Conservation (phyloP, 37 sponge, comb jelly and placozoan genomes). For the Sycon ciliatum region DNA sequence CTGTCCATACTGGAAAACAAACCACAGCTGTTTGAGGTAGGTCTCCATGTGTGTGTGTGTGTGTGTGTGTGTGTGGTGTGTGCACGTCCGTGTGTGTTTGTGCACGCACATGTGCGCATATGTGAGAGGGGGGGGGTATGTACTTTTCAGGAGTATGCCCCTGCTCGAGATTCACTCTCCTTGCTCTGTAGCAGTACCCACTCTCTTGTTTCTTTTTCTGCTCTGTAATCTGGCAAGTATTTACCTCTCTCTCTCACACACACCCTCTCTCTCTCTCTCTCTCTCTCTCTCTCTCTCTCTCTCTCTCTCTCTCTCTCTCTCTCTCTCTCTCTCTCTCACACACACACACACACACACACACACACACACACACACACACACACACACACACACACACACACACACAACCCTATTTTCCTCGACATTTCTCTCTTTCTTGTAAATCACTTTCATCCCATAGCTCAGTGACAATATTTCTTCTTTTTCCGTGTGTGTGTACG, state of each 20-base stretch:
- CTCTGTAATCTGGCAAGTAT: no score
- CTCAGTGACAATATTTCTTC: not conserved
- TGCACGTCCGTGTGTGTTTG: not conserved
- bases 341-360: not conserved
- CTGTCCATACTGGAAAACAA: conserved; percentile 57
- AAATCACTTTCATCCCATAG: not conserved
- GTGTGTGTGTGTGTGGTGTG: not conserved
- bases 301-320: conserved; percentile 2
- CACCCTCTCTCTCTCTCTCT: not conserved
- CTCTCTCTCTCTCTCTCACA: conserved; percentile 3
- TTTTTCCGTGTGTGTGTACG: not conserved
- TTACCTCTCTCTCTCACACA: not conserved
- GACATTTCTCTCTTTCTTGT: not conserved
- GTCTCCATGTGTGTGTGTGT: not conserved
- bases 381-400: conserved; percentile 20
- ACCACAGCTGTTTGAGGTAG: conserved; percentile 29
- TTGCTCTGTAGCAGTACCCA: no score
- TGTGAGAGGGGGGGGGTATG: not conserved
- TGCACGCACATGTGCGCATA: not conserved
- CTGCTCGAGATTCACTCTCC: no score
- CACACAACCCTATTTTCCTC: not conserved
- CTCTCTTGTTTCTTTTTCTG: no score
- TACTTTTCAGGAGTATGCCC: no score
- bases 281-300: not conserved
- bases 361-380: not conserved